Evolutionary conservation across 2,113 vertebrate genomes (phyloP).

Genomic region (Thunnus thynnus): DNA sequence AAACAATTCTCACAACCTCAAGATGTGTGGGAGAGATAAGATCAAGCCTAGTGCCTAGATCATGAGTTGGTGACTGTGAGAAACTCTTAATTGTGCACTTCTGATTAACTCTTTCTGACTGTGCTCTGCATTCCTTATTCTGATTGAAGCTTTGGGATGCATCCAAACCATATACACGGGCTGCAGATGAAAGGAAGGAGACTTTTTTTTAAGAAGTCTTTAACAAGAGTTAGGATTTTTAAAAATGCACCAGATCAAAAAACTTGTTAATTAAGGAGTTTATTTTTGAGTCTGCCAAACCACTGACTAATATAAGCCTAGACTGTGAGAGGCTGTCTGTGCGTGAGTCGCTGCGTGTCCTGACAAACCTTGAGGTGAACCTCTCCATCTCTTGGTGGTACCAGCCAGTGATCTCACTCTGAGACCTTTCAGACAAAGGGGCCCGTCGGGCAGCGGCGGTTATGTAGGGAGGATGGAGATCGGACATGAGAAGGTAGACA

Average conservation of each 20-base stretch:
- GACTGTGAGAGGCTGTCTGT: slow-evolving; percentile 33
- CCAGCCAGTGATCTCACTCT: slow-evolving; percentile 74
- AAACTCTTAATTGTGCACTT: slow-evolving; percentile 56
- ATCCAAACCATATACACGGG: slow-evolving; percentile 38
- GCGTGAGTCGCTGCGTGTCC: slow-evolving; percentile 61
- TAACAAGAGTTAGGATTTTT: slow-evolving; percentile 42
- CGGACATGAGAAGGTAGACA: slow-evolving; percentile 52
- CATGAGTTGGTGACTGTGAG: slow-evolving; percentile 48
- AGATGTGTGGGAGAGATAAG: slow-evolving; percentile 47
- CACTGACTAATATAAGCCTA: slow-evolving; percentile 75
- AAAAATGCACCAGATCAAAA: slow-evolving; percentile 39
- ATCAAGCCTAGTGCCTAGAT: slow-evolving; percentile 43
- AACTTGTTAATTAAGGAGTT: slow-evolving; percentile 43
- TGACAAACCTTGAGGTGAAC: slow-evolving; percentile 47
- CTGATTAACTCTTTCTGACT: slow-evolving; percentile 40
- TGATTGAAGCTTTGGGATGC: slow-evolving; percentile 29
- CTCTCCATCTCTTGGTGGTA: slow-evolving; percentile 60
- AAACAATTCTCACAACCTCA: slow-evolving; percentile 50
- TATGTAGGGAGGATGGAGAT: slow-evolving; percentile 43
- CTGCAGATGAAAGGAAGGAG: slow-evolving; percentile 49
- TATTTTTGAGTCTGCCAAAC: slow-evolving; percentile 70
- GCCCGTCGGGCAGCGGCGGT: slow-evolving; percentile 29
- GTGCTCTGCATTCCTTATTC: slow-evolving; percentile 35
- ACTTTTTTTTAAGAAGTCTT: slow-evolving; percentile 39
- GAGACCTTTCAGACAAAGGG: slow-evolving; percentile 43